A percentile compares a stretch with the other conserved stretches of the same genome.
phyloP scores from a whole-genome alignment of 2,888 invertebrate species.

The Tethea ocularis region DNA sequence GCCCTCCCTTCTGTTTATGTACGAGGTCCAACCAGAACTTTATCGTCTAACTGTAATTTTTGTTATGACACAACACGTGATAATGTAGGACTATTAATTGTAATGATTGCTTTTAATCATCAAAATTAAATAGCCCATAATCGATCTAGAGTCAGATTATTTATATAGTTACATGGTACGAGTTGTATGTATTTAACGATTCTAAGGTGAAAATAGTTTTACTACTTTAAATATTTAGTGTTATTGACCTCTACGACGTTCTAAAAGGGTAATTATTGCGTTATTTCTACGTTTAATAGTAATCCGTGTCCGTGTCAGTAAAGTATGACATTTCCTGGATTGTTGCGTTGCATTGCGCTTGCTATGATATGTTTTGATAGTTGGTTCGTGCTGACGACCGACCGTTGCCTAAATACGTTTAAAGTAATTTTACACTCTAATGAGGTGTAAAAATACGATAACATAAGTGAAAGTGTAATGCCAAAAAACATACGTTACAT shows the following conservation, averaged over 20 bases:
- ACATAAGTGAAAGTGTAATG: slow-evolving; percentile 13
- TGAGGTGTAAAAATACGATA: slow-evolving; percentile 40
- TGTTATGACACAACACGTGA: slow-evolving; percentile 25
- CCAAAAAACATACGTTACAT: not conserved
- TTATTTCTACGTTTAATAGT: slow-evolving; percentile 17
- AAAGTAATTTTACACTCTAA: slow-evolving; percentile 40
- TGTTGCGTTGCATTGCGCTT: slow-evolving; percentile 32
- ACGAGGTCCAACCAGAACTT: slow-evolving; percentile 30
- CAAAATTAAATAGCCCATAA: slow-evolving; percentile 36
- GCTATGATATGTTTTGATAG: slow-evolving; percentile 16
- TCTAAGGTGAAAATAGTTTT: slow-evolving; percentile 35
- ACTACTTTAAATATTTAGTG: slow-evolving; percentile 42
- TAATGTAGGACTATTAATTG: slow-evolving; percentile 22
- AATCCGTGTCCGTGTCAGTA: slow-evolving; percentile 1
- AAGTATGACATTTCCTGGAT: slow-evolving; percentile 32
- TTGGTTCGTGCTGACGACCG: slow-evolving; percentile 30
- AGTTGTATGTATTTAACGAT: slow-evolving; percentile 17
- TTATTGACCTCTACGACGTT: slow-evolving; percentile 18
- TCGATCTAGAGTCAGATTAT: slow-evolving; percentile 26
- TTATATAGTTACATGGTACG: slow-evolving; percentile 30
- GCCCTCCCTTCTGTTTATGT: slow-evolving; percentile 46
- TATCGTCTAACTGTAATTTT: slow-evolving; percentile 32
- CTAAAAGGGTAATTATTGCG: slow-evolving; percentile 27
- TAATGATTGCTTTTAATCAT: slow-evolving; percentile 29
- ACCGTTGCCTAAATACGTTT: slow-evolving; percentile 12